Base-by-base conservation (phyloP, 2,888 invertebrate species). In the Lampropteryx suffumata region DNA sequence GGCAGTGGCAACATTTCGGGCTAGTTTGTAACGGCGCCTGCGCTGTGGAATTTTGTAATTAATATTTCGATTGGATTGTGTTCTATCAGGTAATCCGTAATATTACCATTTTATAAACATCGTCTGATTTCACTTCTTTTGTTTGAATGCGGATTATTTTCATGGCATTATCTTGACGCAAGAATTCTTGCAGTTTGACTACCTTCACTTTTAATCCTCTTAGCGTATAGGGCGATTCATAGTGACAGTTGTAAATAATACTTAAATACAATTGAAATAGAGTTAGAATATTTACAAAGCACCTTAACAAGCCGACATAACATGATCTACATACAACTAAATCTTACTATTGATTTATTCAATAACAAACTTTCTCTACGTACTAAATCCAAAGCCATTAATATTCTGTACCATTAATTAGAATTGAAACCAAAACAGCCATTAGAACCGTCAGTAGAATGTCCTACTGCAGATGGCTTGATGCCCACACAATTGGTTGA, bases 401-500 rank as follows among this genome's bases (percentile, higher is more conserved):
- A 47, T 43, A 71, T 63, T 64, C 55, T 52, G 39, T 26, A 49
- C 36, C 33, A 40, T 37, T 54, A 56, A 56, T 61, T 58, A 61
- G 61, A 64, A 62, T 61, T 55, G 14, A 50, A 59, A 62, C 41
- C 58, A 50, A 61, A 60, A 52, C 53, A 48, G 46, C 42, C 51
- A 61, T 61, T 60, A 63, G 59, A 58, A 56, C 44, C 45, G 50
- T 43, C 51, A 47, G 69, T 61, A 64, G 60, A 56, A 63, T 57
- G 67, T 65, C 66, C 67, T 60, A 56, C 57, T 56, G 60, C 34
- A 26, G 21, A 28, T 29, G 39, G 39, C 21, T 59, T 64, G 66
- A 68, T 55, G 67, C 70, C 76, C 68, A 72, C 71, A 71, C 78
- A 72, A 71, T 67, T 59, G 66, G 65, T 66, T 75, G 82, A 81